Percentiles rank a stretch among this genome's conserved stretches.
Conservation (phyloP, 2,113 vertebrate species). For the Clupea harengus region DNA sequence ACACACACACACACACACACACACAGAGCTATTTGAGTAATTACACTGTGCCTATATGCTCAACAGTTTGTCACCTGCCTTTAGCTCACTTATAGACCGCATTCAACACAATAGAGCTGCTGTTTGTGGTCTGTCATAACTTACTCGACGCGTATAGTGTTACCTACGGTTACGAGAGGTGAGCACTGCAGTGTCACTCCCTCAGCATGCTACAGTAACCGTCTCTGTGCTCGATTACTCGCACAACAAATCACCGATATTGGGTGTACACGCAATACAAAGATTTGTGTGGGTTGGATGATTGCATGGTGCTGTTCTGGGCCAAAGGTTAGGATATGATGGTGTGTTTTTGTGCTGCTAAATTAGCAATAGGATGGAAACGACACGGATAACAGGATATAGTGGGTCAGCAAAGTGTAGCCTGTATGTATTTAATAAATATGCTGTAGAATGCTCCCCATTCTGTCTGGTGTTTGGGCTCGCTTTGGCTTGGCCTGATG, state of each 20-base stretch:
- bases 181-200: neutral
- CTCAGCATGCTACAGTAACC: neutral
- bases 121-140: neutral
- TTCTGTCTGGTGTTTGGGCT: neutral
- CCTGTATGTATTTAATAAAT: neutral
- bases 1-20: neutral
- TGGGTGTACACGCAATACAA: neutral
- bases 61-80: neutral
- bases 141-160: neutral
- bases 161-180: neutral
- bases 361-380: neutral
- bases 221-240: neutral
- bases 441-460: neutral
- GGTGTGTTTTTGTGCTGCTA: neutral
- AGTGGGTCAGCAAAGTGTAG: neutral
- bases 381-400: neutral
- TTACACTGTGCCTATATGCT: neutral
- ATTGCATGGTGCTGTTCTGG: neutral
- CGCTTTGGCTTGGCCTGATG: neutral
- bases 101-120: neutral
- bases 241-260: neutral
- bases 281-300: no score
- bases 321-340: neutral
- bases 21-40: neutral
- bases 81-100: neutral